Evolutionary conservation across 2,797 vertebrate genomes (phyloP).

Genomic region (Squalus acanthias): DNA sequence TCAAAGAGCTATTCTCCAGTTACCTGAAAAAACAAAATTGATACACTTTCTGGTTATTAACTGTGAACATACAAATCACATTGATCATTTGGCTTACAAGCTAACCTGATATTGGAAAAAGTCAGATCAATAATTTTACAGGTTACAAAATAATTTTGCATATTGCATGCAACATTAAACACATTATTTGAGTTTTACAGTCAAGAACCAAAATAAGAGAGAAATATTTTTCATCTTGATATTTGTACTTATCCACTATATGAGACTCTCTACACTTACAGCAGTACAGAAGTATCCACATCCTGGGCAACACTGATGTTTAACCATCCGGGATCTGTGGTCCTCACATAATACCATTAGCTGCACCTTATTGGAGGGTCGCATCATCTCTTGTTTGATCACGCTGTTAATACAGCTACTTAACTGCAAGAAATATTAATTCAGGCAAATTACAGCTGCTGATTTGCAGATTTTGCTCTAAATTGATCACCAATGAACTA

Average conservation of each 20-base stretch:
- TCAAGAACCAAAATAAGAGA: not conserved
- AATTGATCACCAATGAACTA: not conserved
- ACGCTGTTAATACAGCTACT: slow-evolving; percentile 82
- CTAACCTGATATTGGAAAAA: not conserved
- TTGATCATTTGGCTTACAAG: not conserved
- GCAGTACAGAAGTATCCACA: slow-evolving; percentile 97
- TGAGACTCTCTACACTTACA: slow-evolving; percentile 63
- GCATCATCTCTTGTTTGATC: slow-evolving; percentile 94
- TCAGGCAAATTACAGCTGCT: not conserved
- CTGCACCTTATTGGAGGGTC: slow-evolving; percentile 90
- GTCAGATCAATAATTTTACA: not conserved
- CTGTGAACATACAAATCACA: not conserved
- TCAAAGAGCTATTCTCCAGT: not conserved
- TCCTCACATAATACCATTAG: slow-evolving; percentile 94
- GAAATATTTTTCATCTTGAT: not conserved
- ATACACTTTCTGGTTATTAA: not conserved
- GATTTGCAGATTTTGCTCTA: not conserved
- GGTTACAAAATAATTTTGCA: not conserved
- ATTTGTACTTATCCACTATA: not conserved
- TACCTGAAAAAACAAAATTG: not conserved
- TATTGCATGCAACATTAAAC: not conserved
- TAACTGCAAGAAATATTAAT: slow-evolving; percentile 57
- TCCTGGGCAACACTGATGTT: slow-evolving; percentile 97
- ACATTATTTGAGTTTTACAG: not conserved
- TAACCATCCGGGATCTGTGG: slow-evolving; percentile 92